These are phyloP conservation scores for Musca domestica DNA, from an alignment of 1,140 invertebrate genomes.

Conservation along the genomic window DNA sequence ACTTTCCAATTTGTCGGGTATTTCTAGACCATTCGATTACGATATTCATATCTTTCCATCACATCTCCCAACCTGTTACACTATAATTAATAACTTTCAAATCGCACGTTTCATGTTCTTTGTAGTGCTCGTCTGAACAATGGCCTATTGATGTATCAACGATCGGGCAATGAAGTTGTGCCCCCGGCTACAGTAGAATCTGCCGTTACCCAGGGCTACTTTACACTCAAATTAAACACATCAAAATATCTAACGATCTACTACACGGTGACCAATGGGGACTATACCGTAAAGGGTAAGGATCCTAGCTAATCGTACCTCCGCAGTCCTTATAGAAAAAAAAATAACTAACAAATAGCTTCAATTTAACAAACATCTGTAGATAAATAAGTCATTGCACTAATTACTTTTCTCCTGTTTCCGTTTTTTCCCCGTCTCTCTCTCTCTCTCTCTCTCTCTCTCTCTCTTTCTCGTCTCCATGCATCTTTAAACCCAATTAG, in stretches of 20 bases:
- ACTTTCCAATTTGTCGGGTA: too few species aligned
- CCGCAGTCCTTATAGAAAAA: conserved; percentile 18
- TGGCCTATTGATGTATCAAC: conserved; percentile 40
- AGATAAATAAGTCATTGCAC: conserved; percentile 7
- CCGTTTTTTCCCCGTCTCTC: neutral
- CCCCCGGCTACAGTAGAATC: conserved; percentile 8
- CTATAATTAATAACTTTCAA: too few species aligned
- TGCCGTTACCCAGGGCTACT: conserved; percentile 30
- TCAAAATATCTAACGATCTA: conserved; percentile 38
- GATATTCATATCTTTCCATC: too few species aligned
- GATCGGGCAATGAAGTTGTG: conserved; percentile 23
- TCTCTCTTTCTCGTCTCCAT: too few species aligned
- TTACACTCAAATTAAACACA: conserved; percentile 32
- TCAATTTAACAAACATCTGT: neutral
- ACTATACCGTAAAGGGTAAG: conserved; percentile 39
- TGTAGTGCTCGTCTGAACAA: conserved; percentile 31
- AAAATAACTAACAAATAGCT: conserved; percentile 22
- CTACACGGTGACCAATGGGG: conserved; percentile 41
- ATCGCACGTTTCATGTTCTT: neutral
- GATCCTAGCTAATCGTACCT: conserved; percentile 19
- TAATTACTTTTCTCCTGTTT: conserved; percentile 5
- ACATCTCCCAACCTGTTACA: too few species aligned
- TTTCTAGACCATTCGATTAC: too few species aligned
- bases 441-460: neutral
- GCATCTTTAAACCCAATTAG: conserved; percentile 9